Conservation (phyloP, 2,888 invertebrate genomes). For the Ormyrus nitidulus region DNA sequence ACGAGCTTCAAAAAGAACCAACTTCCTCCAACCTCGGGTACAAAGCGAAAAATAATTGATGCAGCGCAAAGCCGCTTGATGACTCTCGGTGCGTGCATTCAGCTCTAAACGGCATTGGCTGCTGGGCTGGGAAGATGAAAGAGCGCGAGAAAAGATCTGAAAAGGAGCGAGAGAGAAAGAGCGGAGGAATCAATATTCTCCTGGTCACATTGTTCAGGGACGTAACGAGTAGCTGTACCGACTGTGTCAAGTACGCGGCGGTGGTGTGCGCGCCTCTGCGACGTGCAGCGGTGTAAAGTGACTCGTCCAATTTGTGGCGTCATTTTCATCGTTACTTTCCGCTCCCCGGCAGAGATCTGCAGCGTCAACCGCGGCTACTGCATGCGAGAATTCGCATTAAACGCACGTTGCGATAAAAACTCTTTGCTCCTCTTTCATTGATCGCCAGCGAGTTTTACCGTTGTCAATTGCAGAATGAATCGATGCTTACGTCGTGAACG, state of each 20-base stretch:
- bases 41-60: not conserved
- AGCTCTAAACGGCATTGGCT: not conserved
- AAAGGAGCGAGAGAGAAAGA: conserved; percentile 19
- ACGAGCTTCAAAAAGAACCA: not conserved
- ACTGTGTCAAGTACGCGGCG: conserved; percentile 53
- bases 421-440: too few species aligned
- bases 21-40: not conserved
- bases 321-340: conserved; percentile 31
- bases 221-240: conserved; percentile 37
- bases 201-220: conserved; percentile 44
- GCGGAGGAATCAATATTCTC: conserved; percentile 39
- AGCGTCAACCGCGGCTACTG: too few species aligned
- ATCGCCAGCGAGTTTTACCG: too few species aligned
- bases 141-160: not conserved
- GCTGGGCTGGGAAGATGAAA: not conserved
- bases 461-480: too few species aligned
- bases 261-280: not conserved
- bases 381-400: too few species aligned
- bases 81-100: not conserved
- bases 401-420: too few species aligned
- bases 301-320: conserved; percentile 33
- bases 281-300: conserved; percentile 14
- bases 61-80: not conserved
- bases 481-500: too few species aligned
- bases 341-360: too few species aligned